A percentile compares a stretch with the other conserved stretches of the same genome.
phyloP scores from a whole-genome alignment of 2,797 vertebrate species.

The Acanthurus tractus region DNA sequence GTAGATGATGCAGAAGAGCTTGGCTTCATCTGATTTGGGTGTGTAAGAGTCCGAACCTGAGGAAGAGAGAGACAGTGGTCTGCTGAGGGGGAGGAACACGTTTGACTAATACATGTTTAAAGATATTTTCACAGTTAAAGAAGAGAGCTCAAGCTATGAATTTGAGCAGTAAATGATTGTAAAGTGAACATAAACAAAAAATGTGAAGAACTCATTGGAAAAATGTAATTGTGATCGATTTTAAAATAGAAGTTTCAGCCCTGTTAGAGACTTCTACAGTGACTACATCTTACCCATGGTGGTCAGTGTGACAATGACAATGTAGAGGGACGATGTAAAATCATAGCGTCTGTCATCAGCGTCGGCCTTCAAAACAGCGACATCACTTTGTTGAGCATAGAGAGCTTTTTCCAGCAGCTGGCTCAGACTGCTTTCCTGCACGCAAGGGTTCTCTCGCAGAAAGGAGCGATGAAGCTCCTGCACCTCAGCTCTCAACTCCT shows the following conservation, averaged over 20 bases:
- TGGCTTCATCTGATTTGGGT: conserved; percentile 82
- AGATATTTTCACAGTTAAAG: no score
- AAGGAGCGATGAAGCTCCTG: conserved; percentile 69
- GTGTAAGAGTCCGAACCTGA: conserved; percentile 86
- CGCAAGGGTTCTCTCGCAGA: conserved; percentile 74
- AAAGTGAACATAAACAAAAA: neutral
- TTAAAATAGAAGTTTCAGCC: neutral
- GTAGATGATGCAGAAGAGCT: conserved; percentile 86
- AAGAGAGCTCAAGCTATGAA: neutral
- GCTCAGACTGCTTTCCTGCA: conserved; percentile 71
- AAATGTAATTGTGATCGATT: neutral
- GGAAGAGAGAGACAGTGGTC: neutral
- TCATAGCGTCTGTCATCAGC: conserved; percentile 70
- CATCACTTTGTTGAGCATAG: conserved; percentile 65
- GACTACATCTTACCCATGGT: conserved; percentile 83
- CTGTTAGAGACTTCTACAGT: neutral
- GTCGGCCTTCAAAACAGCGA: conserved; percentile 68
- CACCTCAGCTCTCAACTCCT: conserved; percentile 66
- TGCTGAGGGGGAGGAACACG: neutral
- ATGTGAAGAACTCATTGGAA: neutral
- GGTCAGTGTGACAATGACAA: conserved; percentile 84
- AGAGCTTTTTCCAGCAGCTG: conserved; percentile 69
- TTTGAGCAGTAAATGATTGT: neutral
- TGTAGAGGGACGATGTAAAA: conserved; percentile 86
- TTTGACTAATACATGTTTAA: neutral